A percentile compares a stretch with the other conserved stretches of the same genome.
Conservation (phyloP, 2,888 invertebrate species). For the Polyommatus icarus region DNA sequence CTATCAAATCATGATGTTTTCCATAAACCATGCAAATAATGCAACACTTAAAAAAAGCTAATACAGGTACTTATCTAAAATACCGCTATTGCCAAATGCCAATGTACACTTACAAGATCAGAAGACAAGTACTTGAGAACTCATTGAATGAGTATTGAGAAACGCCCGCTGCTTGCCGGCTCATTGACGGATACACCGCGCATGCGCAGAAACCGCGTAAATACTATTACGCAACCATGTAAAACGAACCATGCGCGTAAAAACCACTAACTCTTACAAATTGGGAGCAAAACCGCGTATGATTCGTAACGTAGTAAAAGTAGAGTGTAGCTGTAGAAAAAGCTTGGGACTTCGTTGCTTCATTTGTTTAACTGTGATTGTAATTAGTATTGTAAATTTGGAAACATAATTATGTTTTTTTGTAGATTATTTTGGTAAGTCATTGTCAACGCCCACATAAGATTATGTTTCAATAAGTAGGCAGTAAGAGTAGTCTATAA, state of each 20-base stretch:
- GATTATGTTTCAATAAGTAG: neutral
- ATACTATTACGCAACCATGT: constrained; percentile 25
- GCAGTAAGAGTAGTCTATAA: too few relatives aligned
- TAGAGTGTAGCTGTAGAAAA: too few relatives aligned
- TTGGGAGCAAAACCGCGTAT: too few relatives aligned
- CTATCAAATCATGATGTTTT: neutral
- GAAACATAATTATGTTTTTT: neutral
- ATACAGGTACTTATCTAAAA: neutral
- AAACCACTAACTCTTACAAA: neutral
- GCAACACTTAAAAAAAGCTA: neutral
- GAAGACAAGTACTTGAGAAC: constrained; percentile 28
- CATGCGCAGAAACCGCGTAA: constrained; percentile 53
- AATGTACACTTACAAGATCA: neutral
- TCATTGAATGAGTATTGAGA: constrained; percentile 56
- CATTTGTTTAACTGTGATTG: too few relatives aligned
- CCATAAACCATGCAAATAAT: neutral
- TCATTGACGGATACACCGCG: constrained; percentile 59
- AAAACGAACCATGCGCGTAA: constrained; percentile 4
- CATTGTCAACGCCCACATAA: neutral
- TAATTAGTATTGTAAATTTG: too few relatives aligned
- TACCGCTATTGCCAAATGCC: too few relatives aligned
- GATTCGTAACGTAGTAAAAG: too few relatives aligned
- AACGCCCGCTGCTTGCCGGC: constrained; percentile 52
- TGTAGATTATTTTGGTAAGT: neutral
- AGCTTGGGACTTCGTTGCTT: too few relatives aligned